Conservation (phyloP, 2,113 vertebrate species). For the Cephalopterus ornatus region DNA sequence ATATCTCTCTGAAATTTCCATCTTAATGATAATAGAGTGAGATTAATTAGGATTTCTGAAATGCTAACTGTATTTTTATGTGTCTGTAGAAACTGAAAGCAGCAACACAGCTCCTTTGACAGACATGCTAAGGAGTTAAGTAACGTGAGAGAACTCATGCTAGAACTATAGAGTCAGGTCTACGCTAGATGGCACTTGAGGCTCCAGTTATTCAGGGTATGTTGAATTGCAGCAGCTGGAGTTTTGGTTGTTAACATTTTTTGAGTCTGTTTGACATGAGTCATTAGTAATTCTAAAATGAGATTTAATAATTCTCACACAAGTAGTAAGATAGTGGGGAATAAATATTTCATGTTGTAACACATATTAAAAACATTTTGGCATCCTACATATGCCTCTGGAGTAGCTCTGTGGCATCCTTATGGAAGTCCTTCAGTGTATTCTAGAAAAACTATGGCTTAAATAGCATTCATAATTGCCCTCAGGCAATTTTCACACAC, state of each 20-base stretch:
- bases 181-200: constrained; percentile 25
- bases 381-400: not conserved
- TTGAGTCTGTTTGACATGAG: not conserved
- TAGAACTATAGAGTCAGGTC: not conserved
- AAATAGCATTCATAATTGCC: not conserved
- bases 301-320: constrained; percentile 28
- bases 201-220: not conserved
- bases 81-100: not conserved
- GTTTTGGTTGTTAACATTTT: not conserved
- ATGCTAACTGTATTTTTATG: not conserved
- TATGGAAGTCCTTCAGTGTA: not conserved
- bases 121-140: not conserved
- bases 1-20: not conserved
- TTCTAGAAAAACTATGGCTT: not conserved
- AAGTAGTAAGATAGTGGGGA: not conserved
- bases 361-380: not conserved
- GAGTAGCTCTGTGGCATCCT: not conserved
- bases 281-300: constrained; percentile 25
- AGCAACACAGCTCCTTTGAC: not conserved
- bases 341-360: constrained; percentile 37
- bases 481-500: not conserved
- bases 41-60: not conserved
- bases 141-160: not conserved
- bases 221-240: not conserved
- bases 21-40: not conserved